phyloP scores from a whole-genome alignment of 2,888 invertebrate genomes.

The Bursaphelenchus okinawaensis region DNA sequence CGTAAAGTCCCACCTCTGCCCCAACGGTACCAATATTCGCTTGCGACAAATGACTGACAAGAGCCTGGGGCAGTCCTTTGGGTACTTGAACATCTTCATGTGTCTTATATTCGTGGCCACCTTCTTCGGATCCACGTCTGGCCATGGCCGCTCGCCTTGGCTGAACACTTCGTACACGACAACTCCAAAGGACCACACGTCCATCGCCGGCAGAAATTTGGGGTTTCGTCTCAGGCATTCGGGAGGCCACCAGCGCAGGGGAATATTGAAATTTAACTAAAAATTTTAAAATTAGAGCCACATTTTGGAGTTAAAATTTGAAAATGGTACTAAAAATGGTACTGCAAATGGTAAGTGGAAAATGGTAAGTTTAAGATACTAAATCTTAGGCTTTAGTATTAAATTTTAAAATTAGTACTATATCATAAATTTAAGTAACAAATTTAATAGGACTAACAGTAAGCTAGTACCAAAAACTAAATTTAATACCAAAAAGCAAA shows the following conservation, averaged over 20 bases:
- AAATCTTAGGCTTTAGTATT: no score
- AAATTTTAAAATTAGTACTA: no score
- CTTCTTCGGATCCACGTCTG: background rate
- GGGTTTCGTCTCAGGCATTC: constrained; percentile 70
- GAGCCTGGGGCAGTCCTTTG: background rate
- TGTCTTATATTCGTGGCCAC: background rate
- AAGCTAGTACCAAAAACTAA: no score
- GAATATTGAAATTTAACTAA: constrained; percentile 73
- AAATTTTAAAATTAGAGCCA: no score
- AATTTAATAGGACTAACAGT: no score
- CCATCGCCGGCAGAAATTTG: background rate
- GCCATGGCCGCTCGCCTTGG: background rate
- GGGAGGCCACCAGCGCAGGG: constrained; percentile 98
- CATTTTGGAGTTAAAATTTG: no score
- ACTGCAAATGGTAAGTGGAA: no score
- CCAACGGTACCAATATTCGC: background rate
- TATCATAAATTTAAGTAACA: no score
- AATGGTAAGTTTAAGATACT: no score
- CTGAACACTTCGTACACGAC: constrained; percentile 3
- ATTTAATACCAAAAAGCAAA: no score
- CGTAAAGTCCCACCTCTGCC: background rate
- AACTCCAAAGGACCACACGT: constrained; percentile 9
- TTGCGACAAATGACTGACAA: background rate
- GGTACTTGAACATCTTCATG: background rate
- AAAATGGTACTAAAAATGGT: no score